Conservation (phyloP, 2,888 invertebrate genomes). For the Acleris emargana region DNA sequence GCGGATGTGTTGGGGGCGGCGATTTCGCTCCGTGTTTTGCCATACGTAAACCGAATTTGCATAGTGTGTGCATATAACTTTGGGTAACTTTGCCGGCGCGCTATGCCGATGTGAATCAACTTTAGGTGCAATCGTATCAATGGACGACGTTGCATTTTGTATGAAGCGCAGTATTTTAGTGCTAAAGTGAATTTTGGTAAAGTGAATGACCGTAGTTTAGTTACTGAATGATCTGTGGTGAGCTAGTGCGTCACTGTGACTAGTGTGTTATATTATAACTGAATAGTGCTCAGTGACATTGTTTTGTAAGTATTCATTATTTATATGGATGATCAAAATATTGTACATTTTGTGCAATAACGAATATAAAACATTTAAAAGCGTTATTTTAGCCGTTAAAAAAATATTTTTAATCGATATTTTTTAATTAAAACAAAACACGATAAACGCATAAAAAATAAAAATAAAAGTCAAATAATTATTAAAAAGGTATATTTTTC, state of each 20-base stretch:
- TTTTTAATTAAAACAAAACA: too few species aligned
- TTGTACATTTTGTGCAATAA: background rate
- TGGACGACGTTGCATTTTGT: constrained; percentile 30
- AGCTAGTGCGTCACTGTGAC: constrained; percentile 19
- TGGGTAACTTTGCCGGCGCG: constrained; percentile 44
- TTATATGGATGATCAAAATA: background rate
- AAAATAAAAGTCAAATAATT: too few species aligned
- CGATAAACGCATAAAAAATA: too few species aligned
- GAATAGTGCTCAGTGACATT: constrained; percentile 21
- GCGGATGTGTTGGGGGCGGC: constrained; percentile 49
- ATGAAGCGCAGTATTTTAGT: constrained; percentile 21
- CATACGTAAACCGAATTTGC: constrained; percentile 48
- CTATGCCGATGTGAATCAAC: constrained; percentile 25
- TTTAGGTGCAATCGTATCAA: constrained; percentile 22
- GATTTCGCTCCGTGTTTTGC: constrained; percentile 47
- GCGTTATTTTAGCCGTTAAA: too few species aligned
- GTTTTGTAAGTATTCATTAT: constrained; percentile 30
- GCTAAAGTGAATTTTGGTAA: constrained; percentile 25
- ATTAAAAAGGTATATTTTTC: too few species aligned
- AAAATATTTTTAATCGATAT: too few species aligned
- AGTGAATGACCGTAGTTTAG: constrained; percentile 15
- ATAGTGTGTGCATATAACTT: constrained; percentile 47
- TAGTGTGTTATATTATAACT: constrained; percentile 5
- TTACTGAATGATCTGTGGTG: constrained; percentile 15
- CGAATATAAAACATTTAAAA: background rate